These are phyloP conservation scores for Agrochola macilenta DNA, from an alignment of 2,888 invertebrate species.

Conservation along the genomic window DNA sequence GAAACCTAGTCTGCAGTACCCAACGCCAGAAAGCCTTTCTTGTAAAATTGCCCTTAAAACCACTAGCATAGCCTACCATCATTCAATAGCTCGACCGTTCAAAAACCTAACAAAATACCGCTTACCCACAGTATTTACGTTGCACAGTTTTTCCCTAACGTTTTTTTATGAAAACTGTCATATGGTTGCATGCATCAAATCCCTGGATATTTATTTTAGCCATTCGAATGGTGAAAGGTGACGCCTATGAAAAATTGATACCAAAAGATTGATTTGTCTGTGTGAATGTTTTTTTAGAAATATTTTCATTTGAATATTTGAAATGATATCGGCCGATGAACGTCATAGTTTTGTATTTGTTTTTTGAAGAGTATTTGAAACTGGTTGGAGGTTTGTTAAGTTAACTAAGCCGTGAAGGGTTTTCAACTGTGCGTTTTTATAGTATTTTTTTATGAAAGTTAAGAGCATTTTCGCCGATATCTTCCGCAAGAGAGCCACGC, in stretches of 20 bases:
- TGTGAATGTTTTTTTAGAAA: not conserved
- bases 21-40: not conserved
- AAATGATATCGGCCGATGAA: not conserved
- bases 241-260: slow-evolving; percentile 43
- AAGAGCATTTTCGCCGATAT: no score
- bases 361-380: not conserved
- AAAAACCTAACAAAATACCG: slow-evolving; percentile 9
- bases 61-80: no score
- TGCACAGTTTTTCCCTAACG: slow-evolving; percentile 4
- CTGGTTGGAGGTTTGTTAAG: not conserved
- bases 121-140: slow-evolving; percentile 5
- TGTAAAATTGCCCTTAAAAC: not conserved
- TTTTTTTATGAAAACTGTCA: slow-evolving; percentile 28
- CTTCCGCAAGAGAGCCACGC: not conserved
- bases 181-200: slow-evolving; percentile 15
- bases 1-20: no score
- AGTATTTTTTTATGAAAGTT: not conserved
- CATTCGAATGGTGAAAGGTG: slow-evolving; percentile 16
- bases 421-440: not conserved
- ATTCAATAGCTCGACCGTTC: not conserved
- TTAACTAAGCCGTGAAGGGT: not conserved
- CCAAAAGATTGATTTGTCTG: slow-evolving; percentile 24
- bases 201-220: slow-evolving; percentile 34
- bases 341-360: not conserved
- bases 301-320: slow-evolving; percentile 16